Base-by-base conservation (phyloP, 1,140 invertebrate genomes). In the Yoshiicerus persimilis region DNA sequence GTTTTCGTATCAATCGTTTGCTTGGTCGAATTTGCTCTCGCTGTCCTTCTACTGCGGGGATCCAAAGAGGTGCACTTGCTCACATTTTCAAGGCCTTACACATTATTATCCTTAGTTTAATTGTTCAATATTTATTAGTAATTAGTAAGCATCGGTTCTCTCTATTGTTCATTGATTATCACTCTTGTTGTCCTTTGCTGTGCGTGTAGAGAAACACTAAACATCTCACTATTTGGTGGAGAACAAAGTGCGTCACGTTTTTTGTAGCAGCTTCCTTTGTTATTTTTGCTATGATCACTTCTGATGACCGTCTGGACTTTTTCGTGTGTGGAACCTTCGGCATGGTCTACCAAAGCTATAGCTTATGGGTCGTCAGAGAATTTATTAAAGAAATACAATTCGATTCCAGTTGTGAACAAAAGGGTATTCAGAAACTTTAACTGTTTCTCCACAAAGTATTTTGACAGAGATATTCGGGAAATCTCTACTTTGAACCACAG, bases 311-410 rank as follows among this genome's bases (percentile, higher is more conserved):
- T 11, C 25, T 89, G 20, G 86, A 87, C 36, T 87, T 89, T 64
- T 75, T 87, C 23, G 62, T 87, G 10, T 87, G 86, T 34, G 88
- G 88, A 11, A 62, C 84, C 6, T 86, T 89, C 16, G 88, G 80
- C 11, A 41, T 87, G 25, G 38, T 77, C 1, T 89, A 89, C 56
- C 88, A 89, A 84, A 16, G 75, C 11, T 89, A 89, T 39, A 84
- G 80, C n/a, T 64, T 89, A 9, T 89, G 86, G 86, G 86, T 89
- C 56, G 88, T 89, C 75, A 85, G 80, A 56, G 27, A 84, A 9
- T 88, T 88, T 38, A 86, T 86, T 13, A 16, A 4, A 1, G 87
- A 88, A 38, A 39, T 88, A 23, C 34, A 86, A 25, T 88, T 88
- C 34, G 36, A 41, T 30, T 75, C 41, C 5, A 38, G 16, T 32